Conservation (phyloP, 2,113 vertebrate species). For the Sapayoa aenigma region DNA sequence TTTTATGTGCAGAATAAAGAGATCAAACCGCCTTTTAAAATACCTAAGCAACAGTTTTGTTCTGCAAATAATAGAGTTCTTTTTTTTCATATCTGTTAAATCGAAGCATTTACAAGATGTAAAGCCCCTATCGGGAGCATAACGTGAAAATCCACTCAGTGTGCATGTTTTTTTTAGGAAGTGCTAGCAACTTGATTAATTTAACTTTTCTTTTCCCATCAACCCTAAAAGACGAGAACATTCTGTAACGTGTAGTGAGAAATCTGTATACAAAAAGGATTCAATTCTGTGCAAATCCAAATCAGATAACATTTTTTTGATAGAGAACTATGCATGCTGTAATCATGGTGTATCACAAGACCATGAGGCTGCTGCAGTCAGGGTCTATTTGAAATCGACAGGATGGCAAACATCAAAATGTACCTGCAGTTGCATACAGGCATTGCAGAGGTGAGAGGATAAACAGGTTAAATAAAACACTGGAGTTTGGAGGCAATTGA, state of each 20-base stretch:
- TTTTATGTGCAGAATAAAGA: slow-evolving; percentile 7
- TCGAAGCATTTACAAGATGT: slow-evolving; percentile 13
- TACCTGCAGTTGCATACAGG: background rate
- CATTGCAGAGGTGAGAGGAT: background rate
- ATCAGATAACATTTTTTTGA: accelerated
- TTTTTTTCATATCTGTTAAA: slow-evolving; percentile 8
- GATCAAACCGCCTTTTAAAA: slow-evolving; percentile 18
- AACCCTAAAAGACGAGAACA: background rate
- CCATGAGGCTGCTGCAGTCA: background rate
- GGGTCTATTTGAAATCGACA: background rate
- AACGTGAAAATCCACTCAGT: slow-evolving; percentile 4
- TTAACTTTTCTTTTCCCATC: background rate
- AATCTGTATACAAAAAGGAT: background rate
- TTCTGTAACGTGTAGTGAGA: background rate
- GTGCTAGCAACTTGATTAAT: background rate
- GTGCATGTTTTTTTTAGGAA: slow-evolving; percentile 8
- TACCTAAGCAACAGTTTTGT: background rate
- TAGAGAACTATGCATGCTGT: background rate
- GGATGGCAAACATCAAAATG: background rate
- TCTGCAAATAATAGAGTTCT: background rate
- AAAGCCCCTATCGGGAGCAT: background rate
- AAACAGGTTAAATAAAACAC: background rate
- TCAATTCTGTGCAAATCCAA: background rate
- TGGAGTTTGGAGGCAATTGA: background rate
- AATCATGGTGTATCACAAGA: background rate